Evolutionary conservation across 2,888 invertebrate genomes (phyloP).

Genomic region (Lysandra bellargus): DNA sequence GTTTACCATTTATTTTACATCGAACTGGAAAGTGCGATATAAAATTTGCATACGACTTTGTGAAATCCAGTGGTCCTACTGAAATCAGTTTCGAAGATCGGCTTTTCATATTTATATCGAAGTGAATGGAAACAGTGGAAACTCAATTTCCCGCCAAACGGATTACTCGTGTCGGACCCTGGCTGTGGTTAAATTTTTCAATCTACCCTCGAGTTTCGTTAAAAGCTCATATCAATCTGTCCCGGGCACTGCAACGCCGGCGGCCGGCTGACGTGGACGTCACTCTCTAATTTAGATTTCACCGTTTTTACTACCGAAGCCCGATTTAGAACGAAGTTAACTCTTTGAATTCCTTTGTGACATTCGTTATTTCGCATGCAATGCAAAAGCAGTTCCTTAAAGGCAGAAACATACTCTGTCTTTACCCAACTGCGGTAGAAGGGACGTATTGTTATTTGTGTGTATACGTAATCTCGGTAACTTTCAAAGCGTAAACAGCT

Average conservation of each 20-base stretch:
- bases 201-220: conserved; percentile 39
- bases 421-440: too few relatives aligned
- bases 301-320: not conserved
- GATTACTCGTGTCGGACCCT: conserved; percentile 51
- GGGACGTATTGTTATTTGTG: too few relatives aligned
- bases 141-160: conserved; percentile 69
- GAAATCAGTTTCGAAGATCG: conserved; percentile 8
- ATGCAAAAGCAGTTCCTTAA: too few relatives aligned
- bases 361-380: too few relatives aligned
- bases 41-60: conserved; percentile 11
- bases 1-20: not conserved
- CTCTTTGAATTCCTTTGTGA: not conserved
- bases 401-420: too few relatives aligned
- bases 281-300: not conserved
- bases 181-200: conserved; percentile 40
- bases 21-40: conserved; percentile 10
- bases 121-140: conserved; percentile 50
- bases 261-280: not conserved
- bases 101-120: conserved; percentile 41
- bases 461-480: too few relatives aligned
- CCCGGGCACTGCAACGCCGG: not conserved
- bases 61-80: conserved; percentile 1
- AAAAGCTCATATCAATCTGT: conserved; percentile 16
- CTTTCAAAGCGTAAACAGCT: too few relatives aligned
- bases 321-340: not conserved